Conservation (phyloP, 2,888 invertebrate species). For the Belgica antarctica region DNA sequence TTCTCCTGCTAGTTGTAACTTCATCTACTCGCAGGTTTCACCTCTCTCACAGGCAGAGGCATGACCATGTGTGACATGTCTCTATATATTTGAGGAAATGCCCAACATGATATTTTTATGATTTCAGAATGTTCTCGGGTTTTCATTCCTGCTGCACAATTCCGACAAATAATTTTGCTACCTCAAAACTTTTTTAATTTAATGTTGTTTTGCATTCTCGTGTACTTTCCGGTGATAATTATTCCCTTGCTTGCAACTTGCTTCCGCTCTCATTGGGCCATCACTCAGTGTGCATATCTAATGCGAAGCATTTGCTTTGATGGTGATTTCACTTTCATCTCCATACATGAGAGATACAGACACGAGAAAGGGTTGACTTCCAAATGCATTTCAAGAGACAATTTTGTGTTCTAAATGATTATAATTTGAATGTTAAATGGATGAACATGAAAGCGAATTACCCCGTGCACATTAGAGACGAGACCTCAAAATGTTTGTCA, state of each 20-base stretch:
- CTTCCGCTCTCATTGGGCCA: neutral
- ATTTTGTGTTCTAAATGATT: neutral
- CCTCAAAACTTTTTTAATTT: constrained; percentile 5
- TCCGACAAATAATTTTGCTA: neutral
- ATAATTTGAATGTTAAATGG: neutral
- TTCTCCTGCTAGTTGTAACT: neutral
- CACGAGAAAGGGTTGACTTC: neutral
- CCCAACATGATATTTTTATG: neutral
- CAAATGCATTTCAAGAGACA: neutral
- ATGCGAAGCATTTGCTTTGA: neutral
- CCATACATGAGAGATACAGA: too few species aligned
- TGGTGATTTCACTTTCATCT: neutral
- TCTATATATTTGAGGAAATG: neutral
- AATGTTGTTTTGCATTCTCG: constrained; percentile 4
- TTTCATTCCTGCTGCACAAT: neutral
- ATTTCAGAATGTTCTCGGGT: neutral
- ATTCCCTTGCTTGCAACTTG: neutral
- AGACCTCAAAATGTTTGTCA: constrained; percentile 3
- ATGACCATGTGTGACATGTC: neutral
- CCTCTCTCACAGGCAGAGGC: neutral
- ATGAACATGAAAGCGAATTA: neutral
- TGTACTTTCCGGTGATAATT: constrained; percentile 22
- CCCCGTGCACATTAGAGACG: neutral
- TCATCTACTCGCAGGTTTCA: neutral
- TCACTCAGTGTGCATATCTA: neutral